These are phyloP conservation scores for Mormoops blainvillei DNA, from an alignment of 2,113 vertebrate species.

Conservation along the genomic window DNA sequence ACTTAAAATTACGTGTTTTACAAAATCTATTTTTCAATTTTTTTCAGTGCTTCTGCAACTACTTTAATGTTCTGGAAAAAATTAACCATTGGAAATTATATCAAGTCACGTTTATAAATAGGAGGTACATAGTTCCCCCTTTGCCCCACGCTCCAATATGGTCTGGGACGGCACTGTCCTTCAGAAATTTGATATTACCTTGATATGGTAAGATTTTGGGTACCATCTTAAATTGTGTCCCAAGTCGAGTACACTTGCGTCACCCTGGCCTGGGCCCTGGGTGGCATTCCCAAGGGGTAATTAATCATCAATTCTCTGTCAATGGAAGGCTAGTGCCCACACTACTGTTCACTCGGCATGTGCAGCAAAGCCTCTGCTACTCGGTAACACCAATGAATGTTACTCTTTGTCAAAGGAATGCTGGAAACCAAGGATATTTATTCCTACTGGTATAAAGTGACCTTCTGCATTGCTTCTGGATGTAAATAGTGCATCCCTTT, in stretches of 20 bases:
- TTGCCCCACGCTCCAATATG: not conserved
- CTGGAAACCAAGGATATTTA: not conserved
- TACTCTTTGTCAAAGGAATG: constrained; percentile 27
- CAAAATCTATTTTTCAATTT: not conserved
- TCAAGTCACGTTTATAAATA: not conserved
- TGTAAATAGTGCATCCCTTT: not conserved
- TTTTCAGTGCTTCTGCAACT: not conserved
- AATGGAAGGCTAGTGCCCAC: not conserved
- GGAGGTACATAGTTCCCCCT: not conserved
- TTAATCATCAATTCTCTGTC: not conserved
- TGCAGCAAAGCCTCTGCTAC: not conserved
- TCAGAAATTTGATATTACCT: not conserved
- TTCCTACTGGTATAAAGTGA: not conserved
- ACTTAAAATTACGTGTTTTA: constrained; percentile 1
- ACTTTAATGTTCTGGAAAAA: constrained; percentile 20
- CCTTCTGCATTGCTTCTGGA: not conserved
- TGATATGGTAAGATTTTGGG: not conserved
- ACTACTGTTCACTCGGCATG: not conserved
- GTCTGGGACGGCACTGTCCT: not conserved
- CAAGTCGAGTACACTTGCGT: not conserved
- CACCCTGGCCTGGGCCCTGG: not conserved
- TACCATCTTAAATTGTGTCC: not conserved
- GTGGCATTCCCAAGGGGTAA: not conserved
- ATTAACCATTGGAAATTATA: not conserved
- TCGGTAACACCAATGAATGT: not conserved